phyloP scores from a whole-genome alignment of 2,113 vertebrate genomes.

The Archilochus colubris region DNA sequence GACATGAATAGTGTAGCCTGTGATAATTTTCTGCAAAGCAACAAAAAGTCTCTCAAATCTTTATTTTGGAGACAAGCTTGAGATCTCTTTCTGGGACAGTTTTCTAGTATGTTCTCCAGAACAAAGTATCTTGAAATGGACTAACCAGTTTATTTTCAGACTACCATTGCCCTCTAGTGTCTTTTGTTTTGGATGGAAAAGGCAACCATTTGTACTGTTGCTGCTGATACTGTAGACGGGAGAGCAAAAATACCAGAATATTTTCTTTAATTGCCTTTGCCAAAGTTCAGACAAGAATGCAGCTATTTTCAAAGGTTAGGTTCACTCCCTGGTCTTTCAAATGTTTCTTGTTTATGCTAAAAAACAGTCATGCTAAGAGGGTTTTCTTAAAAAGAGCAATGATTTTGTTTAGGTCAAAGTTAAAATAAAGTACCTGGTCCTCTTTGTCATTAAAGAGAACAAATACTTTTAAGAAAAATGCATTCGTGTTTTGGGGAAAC shows the following conservation, averaged over 20 bases:
- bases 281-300: neutral
- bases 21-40: neutral
- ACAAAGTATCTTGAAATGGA: neutral
- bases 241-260: neutral
- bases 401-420: neutral
- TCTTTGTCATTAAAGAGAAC: neutral
- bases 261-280: neutral
- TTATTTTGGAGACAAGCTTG: neutral
- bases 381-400: neutral
- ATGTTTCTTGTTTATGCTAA: neutral
- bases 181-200: neutral
- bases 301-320: neutral
- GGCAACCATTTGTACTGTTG: neutral
- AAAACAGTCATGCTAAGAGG: neutral
- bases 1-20: neutral
- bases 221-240: neutral
- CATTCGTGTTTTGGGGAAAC: neutral
- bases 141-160: constrained; percentile 30
- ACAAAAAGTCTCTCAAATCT: neutral
- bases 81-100: neutral
- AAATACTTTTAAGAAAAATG: neutral
- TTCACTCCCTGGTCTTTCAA: neutral
- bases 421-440: neutral
- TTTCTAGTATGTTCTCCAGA: constrained; percentile 49
- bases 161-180: constrained; percentile 64